phyloP scores from a whole-genome alignment of 2,113 vertebrate species.

The Eurystomus gularis region DNA sequence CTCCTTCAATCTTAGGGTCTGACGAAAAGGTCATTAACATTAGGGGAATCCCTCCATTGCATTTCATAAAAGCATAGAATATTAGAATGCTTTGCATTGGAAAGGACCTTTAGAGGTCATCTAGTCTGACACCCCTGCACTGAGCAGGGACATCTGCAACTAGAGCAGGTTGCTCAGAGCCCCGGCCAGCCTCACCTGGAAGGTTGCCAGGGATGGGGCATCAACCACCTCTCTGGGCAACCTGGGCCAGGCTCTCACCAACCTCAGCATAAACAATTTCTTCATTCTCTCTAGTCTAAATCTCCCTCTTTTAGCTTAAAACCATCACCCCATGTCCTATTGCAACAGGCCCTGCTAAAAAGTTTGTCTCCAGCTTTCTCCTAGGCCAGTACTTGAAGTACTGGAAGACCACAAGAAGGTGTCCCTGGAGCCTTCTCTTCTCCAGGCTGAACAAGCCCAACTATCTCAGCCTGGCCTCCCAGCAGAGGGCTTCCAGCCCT shows the following conservation, averaged over 20 bases:
- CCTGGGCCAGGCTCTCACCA: no score
- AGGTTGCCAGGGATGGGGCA: no score
- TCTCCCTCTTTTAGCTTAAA: no score
- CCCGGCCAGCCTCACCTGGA: neutral
- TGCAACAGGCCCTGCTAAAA: no score
- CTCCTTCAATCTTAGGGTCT: neutral
- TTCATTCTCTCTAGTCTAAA: no score
- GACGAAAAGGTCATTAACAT: neutral
- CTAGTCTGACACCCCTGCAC: neutral
- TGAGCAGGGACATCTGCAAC: neutral
- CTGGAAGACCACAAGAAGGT: neutral
- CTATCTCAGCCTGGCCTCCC: neutral
- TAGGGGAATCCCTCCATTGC: neutral
- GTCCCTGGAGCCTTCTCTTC: neutral
- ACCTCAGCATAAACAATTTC: no score
- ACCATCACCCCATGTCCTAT: no score
- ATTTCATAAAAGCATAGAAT: neutral
- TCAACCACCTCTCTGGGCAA: no score
- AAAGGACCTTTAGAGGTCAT: neutral
- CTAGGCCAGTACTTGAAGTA: no score
- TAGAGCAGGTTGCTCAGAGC: neutral
- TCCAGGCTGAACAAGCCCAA: neutral
- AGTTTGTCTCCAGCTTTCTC: no score
- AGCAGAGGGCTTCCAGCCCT: neutral
- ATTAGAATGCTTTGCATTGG: neutral